Base-by-base conservation (phyloP, 1,140 invertebrate genomes). In the Drosophila busckii region DNA sequence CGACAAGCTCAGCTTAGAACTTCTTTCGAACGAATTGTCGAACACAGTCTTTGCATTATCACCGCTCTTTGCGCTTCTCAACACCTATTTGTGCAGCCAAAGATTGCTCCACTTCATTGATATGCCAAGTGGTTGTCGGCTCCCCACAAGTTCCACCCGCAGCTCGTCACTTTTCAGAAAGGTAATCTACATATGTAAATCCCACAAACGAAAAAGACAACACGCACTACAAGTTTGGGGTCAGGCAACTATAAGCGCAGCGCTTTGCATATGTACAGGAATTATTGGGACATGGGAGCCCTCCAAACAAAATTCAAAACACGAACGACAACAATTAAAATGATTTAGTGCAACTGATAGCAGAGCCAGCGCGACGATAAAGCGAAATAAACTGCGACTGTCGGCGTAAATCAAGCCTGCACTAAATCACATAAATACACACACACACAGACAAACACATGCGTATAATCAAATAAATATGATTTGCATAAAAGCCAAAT, bases 301-400 rank as follows among this genome's bases (percentile, higher is more conserved):
- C 17, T 37, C 38, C 32, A 52, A 25, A 17, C 46, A 52, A 10
- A 71, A 67, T 68, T 68, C 73, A 41, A 80, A 71, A 73, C 63
- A 78, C 73, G 75, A 82, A 80, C 69, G 68, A 73, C 73, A 80
- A 80, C 73, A 80, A 80, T 80, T 80, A 80, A 80, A 80, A 80
- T 80, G 75, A 80, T 80, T 80, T 80, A 82, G 68, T 82, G 69
- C 60, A 45, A 73, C 17, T 60, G 73, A 80, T 73, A 76, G 26
- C 26, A 42, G 40, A 31, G 23, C 49, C 42, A 42, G 58, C 34
- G 12, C 23, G 23, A 29, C 19, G 50, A 44, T 31, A 53, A 42
- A 53, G 50, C 73, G 80, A 80, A 78, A 78, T 78, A 80, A 78
- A 73, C 53, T 80, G n/a, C 63, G 16, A 49, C 67, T 80, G 67